Base-by-base conservation (phyloP, 2,888 invertebrate species). In the Aleiodes leptofemur region DNA sequence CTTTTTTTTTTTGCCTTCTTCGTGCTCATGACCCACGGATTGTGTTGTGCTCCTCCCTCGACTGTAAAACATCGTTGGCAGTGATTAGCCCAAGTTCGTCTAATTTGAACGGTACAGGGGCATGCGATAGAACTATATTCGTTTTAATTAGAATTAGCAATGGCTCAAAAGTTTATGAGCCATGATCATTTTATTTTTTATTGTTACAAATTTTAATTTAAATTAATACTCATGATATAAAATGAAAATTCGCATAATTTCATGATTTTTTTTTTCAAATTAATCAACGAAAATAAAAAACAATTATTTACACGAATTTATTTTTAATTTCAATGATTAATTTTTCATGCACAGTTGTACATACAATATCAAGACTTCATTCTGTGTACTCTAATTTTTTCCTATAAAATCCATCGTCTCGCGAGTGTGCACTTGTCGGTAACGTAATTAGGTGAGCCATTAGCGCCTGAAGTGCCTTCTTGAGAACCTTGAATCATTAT, bases 111-210 rank as follows among this genome's bases (percentile, higher is more conserved):
- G 68, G 68, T 51, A 31, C 75, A 4, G 70, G 73, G 76, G 77
- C 77, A 77, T 76, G 72, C 76, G 75, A 78, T 78, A 74, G 73
- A 74, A 80, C 78, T 79, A 79, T 83, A 82, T 84, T 82, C 79
- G 81, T 82, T 83, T 86, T 86, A 87, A 87, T 87, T 87, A 87
- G 84, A 85, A 82, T 82, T 6, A 76, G 82, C 82, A 83, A 85
- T 78, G 77, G 23, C 23, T 74, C 82, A 82, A 79, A 77, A 79
- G 83, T 69, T 84, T 83, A 85, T 83, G 85, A 82, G 78, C 82
- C 82, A 80, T 82, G 73, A 75, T 68, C 51, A 51, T 68, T 51
- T 14, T 68, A 68, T 51, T 51, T 68, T 68, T 68, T 68, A 51
- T 68, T 51, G 50, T 51, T 68, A 50, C 14, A 68, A 23, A 50